Percentiles rank a stretch among this genome's conserved stretches.
phyloP scores from a whole-genome alignment of 2,888 invertebrate species.

The Pollenia amentaria region DNA sequence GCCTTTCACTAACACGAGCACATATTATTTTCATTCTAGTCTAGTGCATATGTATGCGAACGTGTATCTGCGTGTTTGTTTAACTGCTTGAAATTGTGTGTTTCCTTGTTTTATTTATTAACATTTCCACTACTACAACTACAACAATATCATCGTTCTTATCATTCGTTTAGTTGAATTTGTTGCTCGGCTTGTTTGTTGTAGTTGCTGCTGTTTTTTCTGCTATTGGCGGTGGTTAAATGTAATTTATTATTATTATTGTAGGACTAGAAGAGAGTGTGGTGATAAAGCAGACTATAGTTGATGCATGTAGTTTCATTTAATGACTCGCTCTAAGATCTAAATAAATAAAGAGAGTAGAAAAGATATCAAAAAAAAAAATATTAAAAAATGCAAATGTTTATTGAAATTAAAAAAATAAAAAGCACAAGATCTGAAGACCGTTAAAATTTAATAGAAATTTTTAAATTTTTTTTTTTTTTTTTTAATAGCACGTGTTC shows the following conservation, averaged over 20 bases:
- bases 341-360: conserved; percentile 49
- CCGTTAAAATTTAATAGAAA: background rate
- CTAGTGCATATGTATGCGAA: background rate
- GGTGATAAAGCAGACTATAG: conserved; percentile 67
- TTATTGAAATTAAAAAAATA: background rate
- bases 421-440: too few relatives aligned
- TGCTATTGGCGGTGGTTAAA: conserved; percentile 71
- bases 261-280: conserved; percentile 50
- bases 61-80: background rate
- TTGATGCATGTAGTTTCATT: conserved; percentile 74
- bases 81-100: conserved; percentile 1
- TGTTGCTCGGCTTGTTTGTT: conserved; percentile 39
- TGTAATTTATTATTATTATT: conserved; percentile 65
- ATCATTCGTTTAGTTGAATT: conserved; percentile 26
- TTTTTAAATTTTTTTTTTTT: too few relatives aligned
- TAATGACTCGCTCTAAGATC: conserved; percentile 76
- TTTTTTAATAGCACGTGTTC: too few relatives aligned
- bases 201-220: background rate
- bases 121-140: conserved; percentile 15
- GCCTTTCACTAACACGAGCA: background rate
- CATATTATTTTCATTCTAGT: background rate
- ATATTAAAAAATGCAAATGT: background rate
- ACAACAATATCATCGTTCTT: background rate
- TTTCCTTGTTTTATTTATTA: conserved; percentile 14
- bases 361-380: background rate